phyloP scores from a whole-genome alignment of 2,797 vertebrate species.

The Emys orbicularis region DNA sequence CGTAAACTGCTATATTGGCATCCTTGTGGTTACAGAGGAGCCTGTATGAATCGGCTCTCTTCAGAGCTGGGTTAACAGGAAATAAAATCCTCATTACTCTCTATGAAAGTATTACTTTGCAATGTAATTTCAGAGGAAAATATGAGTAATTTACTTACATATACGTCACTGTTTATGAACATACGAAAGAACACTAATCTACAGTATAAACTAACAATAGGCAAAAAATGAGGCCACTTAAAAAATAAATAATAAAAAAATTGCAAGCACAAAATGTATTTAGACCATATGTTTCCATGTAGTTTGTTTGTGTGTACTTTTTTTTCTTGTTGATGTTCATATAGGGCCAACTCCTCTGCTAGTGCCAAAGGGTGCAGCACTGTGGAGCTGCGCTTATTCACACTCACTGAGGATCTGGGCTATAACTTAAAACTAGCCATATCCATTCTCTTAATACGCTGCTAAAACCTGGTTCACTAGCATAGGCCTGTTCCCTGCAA shows the following conservation, averaged over 20 bases:
- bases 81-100: not conserved
- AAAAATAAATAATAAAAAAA: not conserved
- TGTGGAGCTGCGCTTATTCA: not conserved
- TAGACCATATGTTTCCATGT: not conserved
- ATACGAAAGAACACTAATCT: not conserved
- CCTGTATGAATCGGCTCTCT: not conserved
- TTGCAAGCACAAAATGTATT: not conserved
- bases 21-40: slow-evolving; percentile 11
- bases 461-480: slow-evolving; percentile 6
- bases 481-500: not conserved
- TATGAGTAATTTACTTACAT: not conserved
- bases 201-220: not conserved
- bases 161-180: not conserved
- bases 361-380: not conserved
- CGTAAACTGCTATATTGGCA: slow-evolving; percentile 61
- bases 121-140: not conserved
- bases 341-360: not conserved
- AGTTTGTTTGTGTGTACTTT: not conserved
- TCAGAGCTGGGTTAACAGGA: not conserved
- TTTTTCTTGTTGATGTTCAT: not conserved
- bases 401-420: not conserved
- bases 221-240: not conserved
- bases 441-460: slow-evolving; percentile 41
- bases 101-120: not conserved
- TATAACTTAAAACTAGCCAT: not conserved